Conservation (phyloP, 2,888 invertebrate genomes). For the Scrobipalpa costella region DNA sequence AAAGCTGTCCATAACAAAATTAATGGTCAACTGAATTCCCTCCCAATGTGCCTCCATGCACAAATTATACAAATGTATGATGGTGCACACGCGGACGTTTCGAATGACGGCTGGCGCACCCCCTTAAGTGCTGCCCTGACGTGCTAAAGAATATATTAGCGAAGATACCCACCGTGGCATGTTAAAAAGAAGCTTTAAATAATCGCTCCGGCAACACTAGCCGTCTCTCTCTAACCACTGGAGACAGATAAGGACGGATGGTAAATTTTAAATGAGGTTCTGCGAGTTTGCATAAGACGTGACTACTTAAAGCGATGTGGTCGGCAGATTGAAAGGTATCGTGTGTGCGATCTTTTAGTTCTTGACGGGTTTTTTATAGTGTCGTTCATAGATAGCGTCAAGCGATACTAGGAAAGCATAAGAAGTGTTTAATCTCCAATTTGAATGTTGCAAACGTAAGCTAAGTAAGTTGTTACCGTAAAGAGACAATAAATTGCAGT, state of each 20-base stretch:
- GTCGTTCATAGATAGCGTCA: conserved; percentile 13
- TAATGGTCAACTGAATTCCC: background rate
- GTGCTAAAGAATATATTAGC: conserved; percentile 65
- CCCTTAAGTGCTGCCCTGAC: conserved; percentile 56
- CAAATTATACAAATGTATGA: conserved; percentile 49
- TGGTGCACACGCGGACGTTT: conserved; percentile 52
- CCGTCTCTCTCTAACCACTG: conserved; percentile 13
- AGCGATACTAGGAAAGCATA: conserved; percentile 10
- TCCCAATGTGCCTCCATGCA: conserved; percentile 38
- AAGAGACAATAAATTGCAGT: background rate
- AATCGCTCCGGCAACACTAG: conserved; percentile 26
- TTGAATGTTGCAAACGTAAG: conserved; percentile 4
- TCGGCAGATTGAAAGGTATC: conserved; percentile 28
- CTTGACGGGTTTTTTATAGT: conserved; percentile 20
- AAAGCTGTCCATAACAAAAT: background rate
- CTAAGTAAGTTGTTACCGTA: background rate
- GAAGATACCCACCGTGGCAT: conserved; percentile 40
- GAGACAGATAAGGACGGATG: conserved; percentile 4
- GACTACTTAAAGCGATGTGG: conserved; percentile 25
- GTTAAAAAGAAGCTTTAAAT: conserved; percentile 33
- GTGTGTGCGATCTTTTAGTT: conserved; percentile 27
- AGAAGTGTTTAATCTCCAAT: background rate
- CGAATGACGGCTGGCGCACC: conserved; percentile 55
- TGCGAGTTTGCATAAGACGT: conserved; percentile 30
- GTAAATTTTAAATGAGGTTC: conserved; percentile 24